Percentiles rank a stretch among this genome's conserved stretches.
These are phyloP conservation scores for Pseudomyrmex pallidus DNA, from an alignment of 1,140 invertebrate species.

Conservation along the genomic window DNA sequence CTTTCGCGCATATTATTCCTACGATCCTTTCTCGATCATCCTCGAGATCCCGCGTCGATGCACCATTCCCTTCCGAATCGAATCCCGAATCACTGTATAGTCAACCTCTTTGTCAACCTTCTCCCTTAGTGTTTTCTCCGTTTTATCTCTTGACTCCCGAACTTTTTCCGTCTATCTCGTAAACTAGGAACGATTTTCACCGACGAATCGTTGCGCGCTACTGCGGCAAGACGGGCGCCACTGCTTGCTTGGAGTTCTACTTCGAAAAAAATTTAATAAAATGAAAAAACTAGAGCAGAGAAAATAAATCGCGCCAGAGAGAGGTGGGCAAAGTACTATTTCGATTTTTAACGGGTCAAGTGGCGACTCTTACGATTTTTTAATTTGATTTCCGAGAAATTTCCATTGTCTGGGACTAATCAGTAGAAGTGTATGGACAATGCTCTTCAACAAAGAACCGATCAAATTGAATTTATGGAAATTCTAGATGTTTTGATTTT, in stretches of 20 bases:
- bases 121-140: background rate
- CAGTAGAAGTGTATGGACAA: background rate
- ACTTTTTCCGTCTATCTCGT: conserved; percentile 40
- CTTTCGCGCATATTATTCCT: conserved; percentile 64
- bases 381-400: background rate
- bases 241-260: conserved; percentile 54
- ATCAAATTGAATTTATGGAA: background rate
- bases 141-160: background rate
- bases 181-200: conserved; percentile 44
- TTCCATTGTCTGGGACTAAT: background rate
- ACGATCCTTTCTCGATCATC: conserved; percentile 70
- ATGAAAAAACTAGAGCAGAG: conserved; percentile 9
- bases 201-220: conserved; percentile 58
- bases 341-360: conserved; percentile 52
- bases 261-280: conserved; percentile 16
- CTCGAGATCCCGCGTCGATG: conserved; percentile 65
- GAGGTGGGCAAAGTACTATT: conserved; percentile 72
- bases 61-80: conserved; percentile 38
- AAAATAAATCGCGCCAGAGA: conserved; percentile 61
- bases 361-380: conserved; percentile 15
- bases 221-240: conserved; percentile 60
- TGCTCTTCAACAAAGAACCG: background rate
- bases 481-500: background rate
- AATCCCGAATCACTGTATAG: conserved; percentile 28
- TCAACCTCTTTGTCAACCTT: background rate